Evolutionary conservation across 2,113 vertebrate genomes (phyloP), one percentile per base, ranked within the genome.

Genomic region (Regulus satrapa): DNA sequence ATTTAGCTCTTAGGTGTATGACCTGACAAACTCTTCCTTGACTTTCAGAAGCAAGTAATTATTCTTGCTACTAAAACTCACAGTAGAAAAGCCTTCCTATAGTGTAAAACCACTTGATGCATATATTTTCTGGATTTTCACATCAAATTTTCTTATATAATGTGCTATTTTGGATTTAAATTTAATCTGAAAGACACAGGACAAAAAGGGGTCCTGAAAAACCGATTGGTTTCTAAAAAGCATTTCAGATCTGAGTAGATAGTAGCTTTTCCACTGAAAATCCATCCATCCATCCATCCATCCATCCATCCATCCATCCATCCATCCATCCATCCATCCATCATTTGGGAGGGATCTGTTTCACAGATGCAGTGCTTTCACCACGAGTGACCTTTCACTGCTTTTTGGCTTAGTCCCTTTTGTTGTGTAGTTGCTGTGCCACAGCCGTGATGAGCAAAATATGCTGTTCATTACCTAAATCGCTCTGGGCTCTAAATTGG

Each of bases 321-420:
- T 56, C 45, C 61, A 77, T 52, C 43, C 63, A 63, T 52, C 36
- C 2, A 0, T 19, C 51, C 63, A 5, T 55, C 51, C 74, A 67
- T 59, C n/a, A n/a, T 84, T n/a, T 84, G 79, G 26, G 83, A 88
- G 63, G 29, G 51, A 74, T 32, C 43, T 86, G 55, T 80, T 94
- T 69, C 31, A 48, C 51, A 71, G 64, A 41, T 48, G 49, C 51
- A 36, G 3, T 23, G 46, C 36, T 89, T 88, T 77, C 64, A 40
- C 41, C 0, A 0, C 16, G 49, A 66, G 28, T 62, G 55, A 61
- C 72, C 46, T 84, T 77, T 77, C 32, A 28, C 32, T 0, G 0
- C 55, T 92, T 63, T 59, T 32, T 31, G 43, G 13, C 41, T 90
- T 34, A 3, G 5, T 38, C 38, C 28, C 14, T 71, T 48, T 64